Percentiles rank a stretch among this genome's conserved stretches.
Evolutionary conservation across 92 coral and sea anemone species (phyloP).

Genomic region (Plumapathes pennacea): DNA sequence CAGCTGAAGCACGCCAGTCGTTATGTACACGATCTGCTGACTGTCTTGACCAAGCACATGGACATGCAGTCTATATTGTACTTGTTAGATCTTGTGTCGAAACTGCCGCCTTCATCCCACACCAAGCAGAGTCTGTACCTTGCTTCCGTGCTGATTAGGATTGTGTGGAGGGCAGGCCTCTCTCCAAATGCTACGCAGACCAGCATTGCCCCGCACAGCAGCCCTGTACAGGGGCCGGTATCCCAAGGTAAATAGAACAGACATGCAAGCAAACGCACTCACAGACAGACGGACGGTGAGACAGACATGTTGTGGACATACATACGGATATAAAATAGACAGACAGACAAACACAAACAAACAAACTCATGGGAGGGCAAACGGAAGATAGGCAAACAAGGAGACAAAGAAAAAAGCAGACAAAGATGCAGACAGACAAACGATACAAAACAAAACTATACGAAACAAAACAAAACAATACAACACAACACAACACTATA

Average conservation of each 20-base stretch:
- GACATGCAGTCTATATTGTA: constrained; percentile 84
- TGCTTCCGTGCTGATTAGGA: constrained; percentile 84
- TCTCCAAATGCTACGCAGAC: constrained; percentile 60
- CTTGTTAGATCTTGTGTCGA: constrained; percentile 85
- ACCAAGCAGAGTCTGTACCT: constrained; percentile 92
- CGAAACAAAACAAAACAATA: too few relatives aligned
- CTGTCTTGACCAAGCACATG: constrained; percentile 94
- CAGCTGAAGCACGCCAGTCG: constrained; percentile 99
- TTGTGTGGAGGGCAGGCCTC: constrained; percentile 90
- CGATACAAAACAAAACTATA: too few relatives aligned
- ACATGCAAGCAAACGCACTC: too few relatives aligned
- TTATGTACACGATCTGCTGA: constrained; percentile 91
- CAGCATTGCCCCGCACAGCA: constrained; percentile 47
- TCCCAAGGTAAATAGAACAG: constrained; percentile 48
- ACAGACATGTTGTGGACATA: too few relatives aligned
- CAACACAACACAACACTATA: too few relatives aligned
- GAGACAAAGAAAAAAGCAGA: too few relatives aligned
- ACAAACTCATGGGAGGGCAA: too few relatives aligned
- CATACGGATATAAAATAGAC: too few relatives aligned
- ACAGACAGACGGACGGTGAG: too few relatives aligned
- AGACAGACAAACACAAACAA: too few relatives aligned
- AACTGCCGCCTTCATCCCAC: constrained; percentile 76
- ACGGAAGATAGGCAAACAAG: too few relatives aligned
- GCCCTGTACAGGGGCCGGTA: constrained; percentile 73
- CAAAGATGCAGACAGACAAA: too few relatives aligned